Percentiles rank a stretch among this genome's conserved stretches.
Evolutionary conservation across 2,888 invertebrate genomes (phyloP).

Genomic region (Trimorus sp.): DNA sequence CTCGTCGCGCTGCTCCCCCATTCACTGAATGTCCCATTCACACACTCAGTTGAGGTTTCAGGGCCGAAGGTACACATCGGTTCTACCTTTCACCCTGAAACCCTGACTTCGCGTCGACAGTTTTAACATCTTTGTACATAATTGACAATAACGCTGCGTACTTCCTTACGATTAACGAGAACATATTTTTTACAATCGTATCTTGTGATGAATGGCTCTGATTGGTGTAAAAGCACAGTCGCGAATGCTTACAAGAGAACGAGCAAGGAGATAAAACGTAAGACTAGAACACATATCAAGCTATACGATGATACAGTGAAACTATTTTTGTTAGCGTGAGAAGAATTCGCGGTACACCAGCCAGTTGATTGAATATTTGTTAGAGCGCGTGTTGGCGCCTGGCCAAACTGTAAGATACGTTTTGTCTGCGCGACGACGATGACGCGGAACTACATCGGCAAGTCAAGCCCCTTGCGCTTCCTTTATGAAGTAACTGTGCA

Average conservation of each 20-base stretch:
- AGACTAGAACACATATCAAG: conserved; percentile 40
- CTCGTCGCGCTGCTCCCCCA: conserved; percentile 34
- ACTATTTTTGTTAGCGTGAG: conserved; percentile 43
- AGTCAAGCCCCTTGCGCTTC: conserved; percentile 6
- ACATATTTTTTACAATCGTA: conserved; percentile 47
- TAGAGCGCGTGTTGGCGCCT: conserved; percentile 22
- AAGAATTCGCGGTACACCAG: conserved; percentile 25
- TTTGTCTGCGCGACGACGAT: conserved; percentile 16
- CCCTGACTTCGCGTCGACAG: neutral
- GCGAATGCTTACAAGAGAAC: too few species aligned
- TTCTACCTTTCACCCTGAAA: conserved; percentile 24
- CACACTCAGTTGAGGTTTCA: conserved; percentile 7
- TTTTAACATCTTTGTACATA: conserved; percentile 57
- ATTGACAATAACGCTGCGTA: conserved; percentile 60
- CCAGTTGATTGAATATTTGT: conserved; percentile 27
- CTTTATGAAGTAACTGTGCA: conserved; percentile 4
- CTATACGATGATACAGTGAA: conserved; percentile 10
- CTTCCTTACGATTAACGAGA: conserved; percentile 49
- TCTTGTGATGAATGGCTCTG: conserved; percentile 25
- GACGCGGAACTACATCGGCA: conserved; percentile 8
- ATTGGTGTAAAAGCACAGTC: neutral
- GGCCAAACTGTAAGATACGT: conserved; percentile 32
- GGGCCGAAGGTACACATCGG: conserved; percentile 4
- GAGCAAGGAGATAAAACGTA: conserved; percentile 3
- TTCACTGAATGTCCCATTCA: conserved; percentile 12